Evolutionary conservation across 2,113 vertebrate species (phyloP), one percentile per base, ranked within the genome.

Genomic region (Narcine bancroftii): DNA sequence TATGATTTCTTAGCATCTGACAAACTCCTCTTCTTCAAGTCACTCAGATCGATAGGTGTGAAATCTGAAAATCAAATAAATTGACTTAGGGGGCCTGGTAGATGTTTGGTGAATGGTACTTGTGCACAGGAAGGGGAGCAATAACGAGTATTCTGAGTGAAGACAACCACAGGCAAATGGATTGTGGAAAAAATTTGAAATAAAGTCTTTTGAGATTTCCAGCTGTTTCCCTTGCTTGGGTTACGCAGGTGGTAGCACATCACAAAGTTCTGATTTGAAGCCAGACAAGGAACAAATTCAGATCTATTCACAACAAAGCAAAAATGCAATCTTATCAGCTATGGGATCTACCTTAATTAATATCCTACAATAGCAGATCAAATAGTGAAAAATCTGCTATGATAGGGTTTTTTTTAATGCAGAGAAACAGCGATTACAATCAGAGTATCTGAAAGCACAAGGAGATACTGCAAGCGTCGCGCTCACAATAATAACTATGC

Each of bases 1-100:
- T 98, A 98, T 94, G 97, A 98, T 95, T 98, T 98, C 95, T 98
- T 98, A 93, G 96, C 94, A 87, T 98, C 97, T 94, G 97, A 97
- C 96, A 96, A 96, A 95, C 95, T 97, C 94, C 97, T 96, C 93
- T 97, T 97, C 94, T 96, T 98, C 94, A 98, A 95, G 93, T 98
- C 98, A 15, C 96, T 97, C 95, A 98, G 96, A 96, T 98, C 98
- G 85, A 98, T 95, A 92, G 98, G 98, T 92, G 97, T 98, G 94
- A 98, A 98, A 94, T 97, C 98, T 98, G 95, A 69, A 93, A 89
- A 94, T 47, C 93, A 6, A 13, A 17, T 63, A 91, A 56, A 92
- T 9, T 92, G 19, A 60, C 39, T 42, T 75, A 39, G 77, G 39
- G 92, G 91, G 63, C 66, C 10, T 47, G 63, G 53, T 29, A n/a